Evolutionary conservation across 1,140 invertebrate genomes (phyloP).

Genomic region (Bombus superbus): DNA sequence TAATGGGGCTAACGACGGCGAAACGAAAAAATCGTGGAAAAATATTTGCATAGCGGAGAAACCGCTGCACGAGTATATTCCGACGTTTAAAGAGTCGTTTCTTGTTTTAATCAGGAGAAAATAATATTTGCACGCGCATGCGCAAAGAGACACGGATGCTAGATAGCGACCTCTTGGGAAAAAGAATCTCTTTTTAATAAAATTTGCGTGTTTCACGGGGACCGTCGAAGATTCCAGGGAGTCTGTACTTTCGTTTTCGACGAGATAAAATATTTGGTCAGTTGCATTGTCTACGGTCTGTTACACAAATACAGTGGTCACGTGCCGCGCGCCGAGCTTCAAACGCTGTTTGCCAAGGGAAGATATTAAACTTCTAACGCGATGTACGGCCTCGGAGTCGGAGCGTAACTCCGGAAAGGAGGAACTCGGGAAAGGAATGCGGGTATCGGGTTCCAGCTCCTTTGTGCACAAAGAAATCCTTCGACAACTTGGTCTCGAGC

Average conservation of each 20-base stretch:
- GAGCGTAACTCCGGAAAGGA: conserved; percentile 13
- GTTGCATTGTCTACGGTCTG: conserved; percentile 67
- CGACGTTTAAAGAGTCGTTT: too few species aligned
- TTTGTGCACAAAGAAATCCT: conserved; percentile 9
- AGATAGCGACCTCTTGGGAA: too few species aligned
- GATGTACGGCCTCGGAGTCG: background rate
- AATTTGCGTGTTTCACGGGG: background rate
- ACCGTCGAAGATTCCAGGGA: background rate
- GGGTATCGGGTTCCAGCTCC: conserved; percentile 30
- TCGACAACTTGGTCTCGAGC: background rate
- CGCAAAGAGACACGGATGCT: background rate
- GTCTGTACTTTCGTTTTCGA: background rate
- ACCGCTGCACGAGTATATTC: too few species aligned
- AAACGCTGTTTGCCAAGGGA: conserved; percentile 69
- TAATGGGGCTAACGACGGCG: too few species aligned
- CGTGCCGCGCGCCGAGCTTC: conserved; percentile 69
- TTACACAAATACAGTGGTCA: conserved; percentile 77
- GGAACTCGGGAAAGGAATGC: conserved; percentile 50
- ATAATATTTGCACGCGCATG: fast-evolving
- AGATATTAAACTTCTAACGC: conserved; percentile 77
- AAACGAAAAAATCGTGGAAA: too few species aligned
- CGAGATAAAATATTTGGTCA: conserved; percentile 36
- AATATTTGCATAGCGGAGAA: background rate
- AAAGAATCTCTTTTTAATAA: background rate
- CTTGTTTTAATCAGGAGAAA: background rate